Evolutionary conservation across 2,113 vertebrate genomes (phyloP).

Genomic region (Erythrolamprus reginae): DNA sequence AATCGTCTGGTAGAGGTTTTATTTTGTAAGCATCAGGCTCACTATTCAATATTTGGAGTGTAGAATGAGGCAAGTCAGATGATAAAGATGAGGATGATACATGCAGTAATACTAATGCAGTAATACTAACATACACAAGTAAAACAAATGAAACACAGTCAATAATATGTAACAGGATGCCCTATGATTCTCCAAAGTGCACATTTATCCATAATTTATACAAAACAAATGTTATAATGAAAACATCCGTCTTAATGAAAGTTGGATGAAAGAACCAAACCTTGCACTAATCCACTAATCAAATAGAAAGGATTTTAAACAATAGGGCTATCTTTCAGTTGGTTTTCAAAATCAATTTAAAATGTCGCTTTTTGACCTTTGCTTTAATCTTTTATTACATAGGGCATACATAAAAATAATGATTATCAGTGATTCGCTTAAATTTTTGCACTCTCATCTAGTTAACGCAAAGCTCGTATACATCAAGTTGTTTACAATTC

Average conservation of each 20-base stretch:
- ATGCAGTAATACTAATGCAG: neutral
- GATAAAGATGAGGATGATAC: neutral
- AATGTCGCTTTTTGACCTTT: neutral
- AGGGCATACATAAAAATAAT: neutral
- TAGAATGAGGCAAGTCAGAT: neutral
- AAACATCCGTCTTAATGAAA: neutral
- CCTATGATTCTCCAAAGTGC: neutral
- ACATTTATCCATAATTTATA: neutral
- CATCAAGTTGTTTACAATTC: neutral
- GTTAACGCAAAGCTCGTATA: neutral
- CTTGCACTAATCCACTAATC: neutral
- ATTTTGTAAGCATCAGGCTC: neutral
- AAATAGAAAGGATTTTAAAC: neutral
- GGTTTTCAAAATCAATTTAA: neutral
- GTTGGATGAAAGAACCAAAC: neutral
- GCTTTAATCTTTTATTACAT: neutral
- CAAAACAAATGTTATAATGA: neutral
- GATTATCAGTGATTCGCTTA: neutral
- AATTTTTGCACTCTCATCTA: neutral
- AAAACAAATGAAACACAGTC: neutral
- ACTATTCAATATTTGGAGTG: neutral
- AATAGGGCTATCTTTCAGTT: neutral
- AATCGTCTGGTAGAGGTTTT: neutral
- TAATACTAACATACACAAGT: neutral
- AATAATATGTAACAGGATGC: neutral